phyloP scores from a whole-genome alignment of 2,113 vertebrate species.

The Sprattus sprattus region DNA sequence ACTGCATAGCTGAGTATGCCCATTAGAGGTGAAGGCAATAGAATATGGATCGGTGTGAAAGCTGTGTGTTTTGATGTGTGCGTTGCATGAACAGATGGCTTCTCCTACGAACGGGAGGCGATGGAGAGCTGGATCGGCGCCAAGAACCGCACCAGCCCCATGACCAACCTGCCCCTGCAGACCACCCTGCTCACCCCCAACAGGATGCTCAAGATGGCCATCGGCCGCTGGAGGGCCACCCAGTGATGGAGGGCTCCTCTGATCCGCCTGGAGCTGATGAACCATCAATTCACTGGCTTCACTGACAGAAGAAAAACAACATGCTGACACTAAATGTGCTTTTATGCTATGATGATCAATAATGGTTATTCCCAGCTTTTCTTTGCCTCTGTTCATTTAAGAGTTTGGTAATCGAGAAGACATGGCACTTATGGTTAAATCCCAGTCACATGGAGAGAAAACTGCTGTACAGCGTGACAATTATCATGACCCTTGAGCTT shows the following conservation, averaged over 20 bases:
- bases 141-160: constrained; percentile 76
- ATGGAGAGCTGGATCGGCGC: constrained; percentile 76
- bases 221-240: constrained; percentile 68
- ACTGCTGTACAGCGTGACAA: neutral
- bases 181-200: constrained; percentile 75
- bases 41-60: neutral
- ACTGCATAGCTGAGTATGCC: too few relatives aligned
- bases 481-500: neutral
- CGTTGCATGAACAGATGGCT: constrained; percentile 72
- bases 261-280: neutral
- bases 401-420: neutral
- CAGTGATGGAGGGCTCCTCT: neutral
- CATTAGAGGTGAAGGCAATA: too few relatives aligned
- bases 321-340: neutral
- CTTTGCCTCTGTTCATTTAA: neutral
- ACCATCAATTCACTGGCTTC: too few relatives aligned
- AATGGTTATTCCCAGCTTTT: neutral
- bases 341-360: neutral
- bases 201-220: constrained; percentile 78
- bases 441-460: neutral
- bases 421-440: neutral
- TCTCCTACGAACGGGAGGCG: constrained; percentile 79
- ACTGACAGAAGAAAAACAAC: too few relatives aligned
- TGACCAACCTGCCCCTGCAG: constrained; percentile 78
- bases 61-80: neutral